Conservation (phyloP, 1,140 invertebrate species). For the Brachionus paranguensis region DNA sequence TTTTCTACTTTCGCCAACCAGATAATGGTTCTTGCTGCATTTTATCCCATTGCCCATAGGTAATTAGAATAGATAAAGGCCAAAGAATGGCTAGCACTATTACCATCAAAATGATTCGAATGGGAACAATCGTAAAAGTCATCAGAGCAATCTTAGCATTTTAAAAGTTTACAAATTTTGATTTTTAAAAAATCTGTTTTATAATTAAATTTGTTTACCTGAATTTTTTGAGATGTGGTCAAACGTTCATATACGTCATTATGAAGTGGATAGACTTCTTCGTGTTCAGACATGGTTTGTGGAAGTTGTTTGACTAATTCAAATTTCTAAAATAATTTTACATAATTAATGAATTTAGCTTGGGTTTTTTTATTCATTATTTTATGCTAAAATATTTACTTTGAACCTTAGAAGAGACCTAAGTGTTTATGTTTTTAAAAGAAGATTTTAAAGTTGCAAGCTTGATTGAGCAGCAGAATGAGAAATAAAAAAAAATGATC, state of each 20-base stretch:
- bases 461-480: background rate
- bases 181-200: background rate
- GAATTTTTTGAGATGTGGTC: slow-evolving; percentile 10
- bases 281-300: background rate
- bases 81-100: background rate
- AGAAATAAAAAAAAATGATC: background rate
- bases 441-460: background rate
- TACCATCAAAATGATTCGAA: background rate
- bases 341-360: background rate
- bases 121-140: slow-evolving; percentile 17
- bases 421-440: background rate
- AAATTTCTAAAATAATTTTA: background rate
- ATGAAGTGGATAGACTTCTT: background rate
- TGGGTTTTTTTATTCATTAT: background rate
- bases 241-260: slow-evolving; percentile 13
- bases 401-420: background rate
- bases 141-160: slow-evolving; percentile 19
- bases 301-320: background rate
- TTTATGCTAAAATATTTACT: slow-evolving; percentile 7
- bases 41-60: background rate
- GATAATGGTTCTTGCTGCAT: background rate
- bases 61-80: background rate
- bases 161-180: background rate
- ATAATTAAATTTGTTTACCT: background rate
- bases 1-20: slow-evolving; percentile 15